Base-by-base conservation (phyloP, 2,797 vertebrate genomes). In the Myotis vivesi region DNA sequence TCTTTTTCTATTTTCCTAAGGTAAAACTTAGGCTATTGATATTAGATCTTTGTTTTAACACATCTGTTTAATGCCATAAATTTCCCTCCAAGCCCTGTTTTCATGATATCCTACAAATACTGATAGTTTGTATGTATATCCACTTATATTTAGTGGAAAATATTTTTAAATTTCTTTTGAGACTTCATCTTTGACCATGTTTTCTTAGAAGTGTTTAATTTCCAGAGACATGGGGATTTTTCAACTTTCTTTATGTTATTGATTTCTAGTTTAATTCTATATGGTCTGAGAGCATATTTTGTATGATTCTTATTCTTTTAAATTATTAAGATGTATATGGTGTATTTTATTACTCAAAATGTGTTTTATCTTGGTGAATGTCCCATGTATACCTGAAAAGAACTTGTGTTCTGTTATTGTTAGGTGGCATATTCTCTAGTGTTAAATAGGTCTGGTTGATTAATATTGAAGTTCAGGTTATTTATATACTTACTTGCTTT, bases 71-170 rank as follows among this genome's bases (percentile, higher is more conserved):
- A 49, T 57, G 28, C 53, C 76, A 77, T 57, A 87, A 66, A 66
- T 91, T 82, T 87, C 25, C 7, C 36, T 44, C 25, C 23, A 22
- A 71, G 13, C 0, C n/a, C 28, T 75, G 36, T 7, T 55, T 53
- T 55, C n/a, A 69, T 20, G 6, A 38, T 51, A 82, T 28, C 3
- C 8, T 9, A 87, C 13, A 89, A 36, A 38, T 64, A 55, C 86
- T 83, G 30, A 13, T 57, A 75, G 51, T 17, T 92, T 64, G 15
- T 55, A 92, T 64, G 15, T 55, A 92, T 69, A 84, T 64, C 81
- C 84, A 89, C 10, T 68, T 75, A 41, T 20, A 80, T 89, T 89
- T 93, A 59, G 13, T 83, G 72, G 36, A 55, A 93, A 82, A 87
- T 69, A 73, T 49, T 87, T 83, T 89, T 12, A 55, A 91, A 87